A percentile compares a stretch with the other conserved stretches of the same genome.
Conservation (phyloP, 2,113 vertebrate genomes). For the Gila orcuttii region DNA sequence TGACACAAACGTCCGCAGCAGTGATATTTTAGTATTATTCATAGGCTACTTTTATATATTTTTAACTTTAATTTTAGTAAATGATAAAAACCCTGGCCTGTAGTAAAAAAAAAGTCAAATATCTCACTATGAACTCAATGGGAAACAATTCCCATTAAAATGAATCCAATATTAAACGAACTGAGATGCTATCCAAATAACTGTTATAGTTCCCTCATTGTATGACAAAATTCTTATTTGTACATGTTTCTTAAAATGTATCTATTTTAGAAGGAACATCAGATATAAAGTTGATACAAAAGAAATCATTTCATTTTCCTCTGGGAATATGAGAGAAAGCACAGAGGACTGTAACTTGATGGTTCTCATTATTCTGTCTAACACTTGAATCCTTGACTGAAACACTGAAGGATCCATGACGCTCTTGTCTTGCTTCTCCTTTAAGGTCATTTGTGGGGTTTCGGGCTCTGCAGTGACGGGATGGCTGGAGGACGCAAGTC, state of each 20-base stretch:
- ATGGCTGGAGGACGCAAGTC: conserved; percentile 84
- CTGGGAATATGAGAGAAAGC: neutral
- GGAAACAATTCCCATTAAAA: neutral
- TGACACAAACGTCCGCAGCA: neutral
- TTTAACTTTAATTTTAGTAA: neutral
- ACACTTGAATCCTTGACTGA: neutral
- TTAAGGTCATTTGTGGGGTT: conserved; percentile 81
- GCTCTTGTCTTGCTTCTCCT: neutral
- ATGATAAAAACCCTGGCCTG: neutral
- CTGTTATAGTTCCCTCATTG: neutral
- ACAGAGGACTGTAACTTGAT: neutral
- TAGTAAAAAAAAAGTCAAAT: neutral
- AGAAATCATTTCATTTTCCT: neutral
- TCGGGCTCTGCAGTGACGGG: conserved; percentile 77
- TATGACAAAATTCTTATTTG: neutral
- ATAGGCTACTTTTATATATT: neutral
- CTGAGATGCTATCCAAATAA: neutral
- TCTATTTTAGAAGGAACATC: neutral
- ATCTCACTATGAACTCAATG: neutral
- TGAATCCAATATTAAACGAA: neutral
- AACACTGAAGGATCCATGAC: neutral
- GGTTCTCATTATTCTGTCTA: neutral
- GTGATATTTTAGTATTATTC: neutral
- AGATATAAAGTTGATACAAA: neutral
- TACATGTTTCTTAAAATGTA: neutral